phyloP scores from a whole-genome alignment of 2,888 invertebrate species.

The Atethmia centrago region DNA sequence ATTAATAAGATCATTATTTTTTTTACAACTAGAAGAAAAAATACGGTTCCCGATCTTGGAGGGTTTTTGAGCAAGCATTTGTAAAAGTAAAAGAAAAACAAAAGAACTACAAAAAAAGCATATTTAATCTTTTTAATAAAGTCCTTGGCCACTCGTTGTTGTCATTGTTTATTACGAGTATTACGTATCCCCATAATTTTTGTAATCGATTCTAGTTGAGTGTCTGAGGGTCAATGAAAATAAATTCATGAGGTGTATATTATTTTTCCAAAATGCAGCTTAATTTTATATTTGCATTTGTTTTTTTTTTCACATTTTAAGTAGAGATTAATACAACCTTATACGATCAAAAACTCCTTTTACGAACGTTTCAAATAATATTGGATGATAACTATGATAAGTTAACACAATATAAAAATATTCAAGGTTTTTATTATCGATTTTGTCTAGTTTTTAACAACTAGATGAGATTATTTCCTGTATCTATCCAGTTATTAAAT shows the following conservation, averaged over 20 bases:
- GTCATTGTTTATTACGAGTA: no score
- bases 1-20: background rate
- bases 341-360: background rate
- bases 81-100: background rate
- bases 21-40: background rate
- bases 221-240: background rate
- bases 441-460: background rate
- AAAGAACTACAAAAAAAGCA: background rate
- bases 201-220: no score
- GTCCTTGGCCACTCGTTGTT: background rate
- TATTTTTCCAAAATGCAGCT: no score
- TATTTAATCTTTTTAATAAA: background rate
- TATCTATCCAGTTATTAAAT: background rate
- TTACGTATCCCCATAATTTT: background rate
- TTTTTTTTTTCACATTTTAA: background rate
- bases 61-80: background rate
- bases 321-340: background rate
- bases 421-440: background rate
- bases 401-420: background rate
- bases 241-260: background rate
- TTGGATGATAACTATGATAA: background rate
- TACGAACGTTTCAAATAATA: background rate
- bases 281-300: no score
- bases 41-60: background rate
- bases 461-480: constrained; percentile 27